A percentile compares a stretch with the other conserved stretches of the same genome.
Evolutionary conservation across 2,797 vertebrate genomes (phyloP).

Genomic region (Phataginus tricuspis): DNA sequence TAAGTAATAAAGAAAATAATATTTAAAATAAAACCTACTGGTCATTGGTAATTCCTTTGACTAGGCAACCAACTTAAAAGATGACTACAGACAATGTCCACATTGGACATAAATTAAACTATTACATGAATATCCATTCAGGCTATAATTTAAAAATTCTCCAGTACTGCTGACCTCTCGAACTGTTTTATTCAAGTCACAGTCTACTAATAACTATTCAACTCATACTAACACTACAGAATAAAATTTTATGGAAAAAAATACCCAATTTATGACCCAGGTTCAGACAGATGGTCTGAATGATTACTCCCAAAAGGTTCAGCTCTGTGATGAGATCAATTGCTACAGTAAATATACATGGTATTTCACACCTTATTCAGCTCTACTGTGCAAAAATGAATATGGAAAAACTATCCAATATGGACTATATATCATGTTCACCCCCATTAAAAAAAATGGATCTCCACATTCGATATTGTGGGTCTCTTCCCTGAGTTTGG

Average conservation of each 20-base stretch:
- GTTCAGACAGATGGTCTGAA: conserved; percentile 79
- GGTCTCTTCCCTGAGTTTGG: conserved; percentile 48
- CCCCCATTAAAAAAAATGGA: conserved; percentile 49
- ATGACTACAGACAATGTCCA: background rate
- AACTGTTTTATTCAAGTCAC: conserved; percentile 39
- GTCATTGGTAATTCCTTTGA: background rate
- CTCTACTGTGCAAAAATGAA: background rate
- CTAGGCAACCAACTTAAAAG: background rate
- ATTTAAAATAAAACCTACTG: background rate
- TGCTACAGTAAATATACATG: conserved; percentile 75
- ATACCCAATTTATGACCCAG: conserved; percentile 58
- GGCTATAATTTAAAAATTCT: conserved; percentile 40
- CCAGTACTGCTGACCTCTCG: background rate
- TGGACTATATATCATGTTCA: conserved; percentile 23
- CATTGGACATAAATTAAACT: conserved; percentile 7
- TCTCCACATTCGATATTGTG: conserved; percentile 42
- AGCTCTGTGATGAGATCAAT: conserved; percentile 75
- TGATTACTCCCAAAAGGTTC: conserved; percentile 69
- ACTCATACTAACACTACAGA: conserved; percentile 58
- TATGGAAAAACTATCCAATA: conserved; percentile 41
- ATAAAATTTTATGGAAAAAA: conserved; percentile 68
- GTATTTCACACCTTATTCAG: conserved; percentile 62
- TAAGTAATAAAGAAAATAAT: background rate
- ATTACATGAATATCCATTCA: background rate
- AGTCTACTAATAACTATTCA: conserved; percentile 45